Percentiles rank a stretch among this genome's conserved stretches.
Evolutionary conservation across 1,140 invertebrate species (phyloP).

Genomic region (Matsumurasca onukii): DNA sequence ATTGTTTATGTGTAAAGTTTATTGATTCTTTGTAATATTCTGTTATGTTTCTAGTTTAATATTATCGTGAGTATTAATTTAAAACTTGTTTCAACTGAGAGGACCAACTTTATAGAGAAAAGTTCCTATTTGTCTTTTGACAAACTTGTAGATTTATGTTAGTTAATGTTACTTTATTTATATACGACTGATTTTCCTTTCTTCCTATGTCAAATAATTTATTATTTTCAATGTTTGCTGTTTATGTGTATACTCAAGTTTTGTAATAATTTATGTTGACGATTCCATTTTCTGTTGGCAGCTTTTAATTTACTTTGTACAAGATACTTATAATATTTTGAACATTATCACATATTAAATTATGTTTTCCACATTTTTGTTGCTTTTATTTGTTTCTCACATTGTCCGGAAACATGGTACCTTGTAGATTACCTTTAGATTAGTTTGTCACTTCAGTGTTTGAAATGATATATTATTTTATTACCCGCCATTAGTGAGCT

Average conservation of each 20-base stretch:
- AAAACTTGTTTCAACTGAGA: conserved; percentile 11
- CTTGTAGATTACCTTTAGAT: conserved; percentile 16
- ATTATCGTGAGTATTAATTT: neutral
- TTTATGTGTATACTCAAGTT: conserved; percentile 12
- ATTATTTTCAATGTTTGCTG: conserved; percentile 23
- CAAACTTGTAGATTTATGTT: conserved; percentile 26
- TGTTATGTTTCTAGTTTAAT: conserved; percentile 16
- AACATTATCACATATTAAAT: conserved; percentile 29
- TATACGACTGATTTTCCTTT: conserved; percentile 27
- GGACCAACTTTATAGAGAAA: conserved; percentile 30
- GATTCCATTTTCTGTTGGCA: conserved; percentile 1
- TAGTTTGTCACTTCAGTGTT: too few species aligned
- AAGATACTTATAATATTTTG: conserved; percentile 13
- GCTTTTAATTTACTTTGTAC: conserved; percentile 11
- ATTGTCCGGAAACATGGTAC: conserved; percentile 17
- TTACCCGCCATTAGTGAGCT: neutral
- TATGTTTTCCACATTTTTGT: conserved; percentile 30
- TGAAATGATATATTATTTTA: too few species aligned
- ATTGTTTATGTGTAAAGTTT: conserved; percentile 25
- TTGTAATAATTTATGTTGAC: conserved; percentile 11
- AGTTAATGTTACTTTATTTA: conserved; percentile 24
- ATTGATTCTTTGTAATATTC: conserved; percentile 7
- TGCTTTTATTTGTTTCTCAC: conserved; percentile 8
- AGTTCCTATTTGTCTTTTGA: conserved; percentile 30
- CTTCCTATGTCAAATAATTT: conserved; percentile 1